A percentile compares a stretch with the other conserved stretches of the same genome.
Conservation (phyloP, 2,888 invertebrate genomes). For the Heliconius cydno region DNA sequence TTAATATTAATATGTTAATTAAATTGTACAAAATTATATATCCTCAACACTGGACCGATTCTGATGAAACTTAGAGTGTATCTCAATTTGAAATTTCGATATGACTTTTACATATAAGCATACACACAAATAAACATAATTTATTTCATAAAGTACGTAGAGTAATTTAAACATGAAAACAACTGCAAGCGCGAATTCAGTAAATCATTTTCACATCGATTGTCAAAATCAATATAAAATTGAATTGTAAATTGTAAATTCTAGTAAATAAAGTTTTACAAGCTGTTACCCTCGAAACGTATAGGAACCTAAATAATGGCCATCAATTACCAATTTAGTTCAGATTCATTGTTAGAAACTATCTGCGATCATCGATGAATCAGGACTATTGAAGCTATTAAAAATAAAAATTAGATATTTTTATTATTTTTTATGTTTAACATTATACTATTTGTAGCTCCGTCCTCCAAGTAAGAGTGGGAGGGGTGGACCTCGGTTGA, state of each 20-base stretch:
- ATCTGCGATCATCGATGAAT: constrained; percentile 55
- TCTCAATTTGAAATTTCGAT: too few species aligned
- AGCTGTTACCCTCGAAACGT: constrained; percentile 24
- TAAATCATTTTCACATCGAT: constrained; percentile 14
- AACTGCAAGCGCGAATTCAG: not conserved
- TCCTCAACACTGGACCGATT: too few species aligned
- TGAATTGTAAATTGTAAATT: constrained; percentile 7
- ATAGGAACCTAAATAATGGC: constrained; percentile 52
- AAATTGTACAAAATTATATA: too few species aligned
- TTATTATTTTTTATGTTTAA: not conserved
- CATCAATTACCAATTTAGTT: constrained; percentile 57
- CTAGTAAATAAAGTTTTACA: constrained; percentile 29
- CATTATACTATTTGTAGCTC: too few species aligned
- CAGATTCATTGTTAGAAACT: constrained; percentile 58
- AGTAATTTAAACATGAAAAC: not conserved
- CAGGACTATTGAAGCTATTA: not conserved
- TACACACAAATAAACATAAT: not conserved
- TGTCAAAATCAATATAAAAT: constrained; percentile 5
- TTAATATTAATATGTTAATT: too few species aligned
- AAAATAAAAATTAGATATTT: not conserved
- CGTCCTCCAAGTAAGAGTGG: too few species aligned
- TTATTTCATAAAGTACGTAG: not conserved
- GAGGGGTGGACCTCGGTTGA: too few species aligned
- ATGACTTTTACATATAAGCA: not conserved
- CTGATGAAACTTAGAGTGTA: too few species aligned